These are phyloP conservation scores for Callocephalon fimbriatum DNA, from an alignment of 2,113 vertebrate genomes.

Conservation along the genomic window DNA sequence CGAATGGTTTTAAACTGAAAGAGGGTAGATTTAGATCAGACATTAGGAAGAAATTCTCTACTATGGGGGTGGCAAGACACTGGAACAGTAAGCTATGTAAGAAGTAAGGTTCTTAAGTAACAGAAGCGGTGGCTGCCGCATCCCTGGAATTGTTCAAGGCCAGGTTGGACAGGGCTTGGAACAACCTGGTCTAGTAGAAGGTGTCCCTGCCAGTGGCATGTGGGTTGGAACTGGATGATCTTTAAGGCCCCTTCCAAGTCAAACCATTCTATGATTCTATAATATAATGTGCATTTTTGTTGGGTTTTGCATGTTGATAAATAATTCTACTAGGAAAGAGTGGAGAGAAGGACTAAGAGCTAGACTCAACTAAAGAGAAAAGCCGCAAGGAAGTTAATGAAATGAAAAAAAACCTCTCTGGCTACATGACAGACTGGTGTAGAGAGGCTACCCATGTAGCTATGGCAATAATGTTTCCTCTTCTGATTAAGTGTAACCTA, in stretches of 20 bases:
- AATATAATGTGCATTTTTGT: neutral
- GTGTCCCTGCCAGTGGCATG: neutral
- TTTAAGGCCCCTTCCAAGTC: neutral
- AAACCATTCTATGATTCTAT: neutral
- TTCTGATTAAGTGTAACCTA: neutral
- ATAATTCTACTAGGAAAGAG: neutral
- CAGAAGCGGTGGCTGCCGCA: neutral
- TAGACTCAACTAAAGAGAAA: neutral
- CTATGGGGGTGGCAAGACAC: neutral
- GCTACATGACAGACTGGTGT: neutral
- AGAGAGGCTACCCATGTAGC: neutral
- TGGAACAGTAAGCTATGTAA: neutral
- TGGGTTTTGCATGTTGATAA: fast-evolving
- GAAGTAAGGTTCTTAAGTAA: neutral
- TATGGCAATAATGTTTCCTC: neutral
- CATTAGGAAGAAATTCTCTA: neutral
- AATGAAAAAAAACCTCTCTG: neutral
- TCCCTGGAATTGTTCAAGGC: neutral
- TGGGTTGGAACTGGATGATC: neutral
- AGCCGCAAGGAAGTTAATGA: neutral
- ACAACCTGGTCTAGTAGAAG: neutral
- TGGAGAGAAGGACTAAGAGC: neutral
- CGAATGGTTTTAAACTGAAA: neutral
- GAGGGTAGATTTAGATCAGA: neutral
- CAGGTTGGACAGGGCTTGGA: neutral